Evolutionary conservation across 2,797 vertebrate genomes (phyloP).

Genomic region (Thaleichthys pacificus): DNA sequence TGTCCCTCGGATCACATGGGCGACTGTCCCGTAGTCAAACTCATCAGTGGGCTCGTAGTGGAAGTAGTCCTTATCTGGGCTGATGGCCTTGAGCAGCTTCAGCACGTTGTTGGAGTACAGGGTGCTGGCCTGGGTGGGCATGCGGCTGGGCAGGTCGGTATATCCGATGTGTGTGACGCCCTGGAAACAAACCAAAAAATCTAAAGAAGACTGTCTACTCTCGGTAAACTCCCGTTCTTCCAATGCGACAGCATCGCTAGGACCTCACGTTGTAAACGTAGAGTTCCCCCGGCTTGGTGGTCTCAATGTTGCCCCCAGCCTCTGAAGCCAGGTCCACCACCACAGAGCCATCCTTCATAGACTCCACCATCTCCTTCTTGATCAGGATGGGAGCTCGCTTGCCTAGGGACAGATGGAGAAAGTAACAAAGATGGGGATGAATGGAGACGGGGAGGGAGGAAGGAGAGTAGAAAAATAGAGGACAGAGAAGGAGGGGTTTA

Average conservation of each 20-base stretch:
- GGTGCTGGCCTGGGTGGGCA: conserved; percentile 84
- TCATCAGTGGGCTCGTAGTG: conserved; percentile 77
- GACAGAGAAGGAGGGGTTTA: conserved; percentile 1
- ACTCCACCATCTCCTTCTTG: conserved; percentile 68
- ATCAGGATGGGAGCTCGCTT: conserved; percentile 69
- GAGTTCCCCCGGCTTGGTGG: conserved; percentile 64
- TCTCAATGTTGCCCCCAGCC: conserved; percentile 75
- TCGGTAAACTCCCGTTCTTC: not conserved
- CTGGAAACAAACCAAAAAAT: conserved; percentile 59
- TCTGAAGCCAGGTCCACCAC: conserved; percentile 74
- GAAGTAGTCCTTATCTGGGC: conserved; percentile 84
- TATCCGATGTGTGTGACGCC: conserved; percentile 84
- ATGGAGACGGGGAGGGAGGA: not conserved
- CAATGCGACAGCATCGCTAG: not conserved
- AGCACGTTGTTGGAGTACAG: conserved; percentile 85
- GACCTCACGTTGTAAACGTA: conserved; percentile 61
- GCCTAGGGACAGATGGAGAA: conserved; percentile 39
- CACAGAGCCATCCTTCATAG: conserved; percentile 70
- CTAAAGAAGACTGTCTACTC: not conserved
- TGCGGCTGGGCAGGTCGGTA: conserved; percentile 81
- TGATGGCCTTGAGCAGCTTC: conserved; percentile 86
- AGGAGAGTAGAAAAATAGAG: not conserved
- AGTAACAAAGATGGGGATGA: not conserved
- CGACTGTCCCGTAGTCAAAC: conserved; percentile 78
- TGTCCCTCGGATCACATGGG: conserved; percentile 78